Conservation (phyloP, 2,888 invertebrate genomes). For the Erebia epiphron region DNA sequence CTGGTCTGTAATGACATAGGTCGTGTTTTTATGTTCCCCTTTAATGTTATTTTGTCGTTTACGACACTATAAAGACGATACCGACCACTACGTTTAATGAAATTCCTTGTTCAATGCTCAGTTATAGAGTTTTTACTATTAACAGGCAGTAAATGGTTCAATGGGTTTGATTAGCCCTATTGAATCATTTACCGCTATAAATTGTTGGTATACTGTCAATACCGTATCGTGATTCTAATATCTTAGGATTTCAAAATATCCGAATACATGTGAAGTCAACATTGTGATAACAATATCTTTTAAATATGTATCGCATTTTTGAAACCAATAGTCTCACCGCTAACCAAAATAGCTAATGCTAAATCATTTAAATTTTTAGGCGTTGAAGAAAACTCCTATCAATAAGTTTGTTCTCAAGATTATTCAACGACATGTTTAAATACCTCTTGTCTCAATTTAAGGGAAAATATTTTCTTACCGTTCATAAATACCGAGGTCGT, state of each 20-base stretch:
- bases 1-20: slow-evolving; percentile 77
- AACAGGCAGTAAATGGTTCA: background rate
- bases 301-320: too few relatives aligned
- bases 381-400: background rate
- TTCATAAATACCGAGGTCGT: slow-evolving; percentile 32
- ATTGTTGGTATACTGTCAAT: too few relatives aligned
- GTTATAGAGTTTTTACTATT: slow-evolving; percentile 49
- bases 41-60: slow-evolving; percentile 81
- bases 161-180: background rate
- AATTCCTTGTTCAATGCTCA: slow-evolving; percentile 78
- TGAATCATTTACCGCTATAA: too few relatives aligned
- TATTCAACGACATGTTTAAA: slow-evolving; percentile 10
- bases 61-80: slow-evolving; percentile 81
- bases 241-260: too few relatives aligned
- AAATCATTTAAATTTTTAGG: too few relatives aligned
- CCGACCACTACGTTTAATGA: slow-evolving; percentile 82
- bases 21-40: slow-evolving; percentile 75
- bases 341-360: too few relatives aligned
- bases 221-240: too few relatives aligned
- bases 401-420: background rate
- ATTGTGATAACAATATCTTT: too few relatives aligned
- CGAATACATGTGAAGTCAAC: too few relatives aligned
- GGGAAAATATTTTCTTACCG: slow-evolving; percentile 33
- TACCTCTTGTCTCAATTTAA: slow-evolving; percentile 28
- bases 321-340: too few relatives aligned